These are phyloP conservation scores for Furcifer pardalis DNA, from an alignment of 2,797 vertebrate genomes.

Conservation along the genomic window DNA sequence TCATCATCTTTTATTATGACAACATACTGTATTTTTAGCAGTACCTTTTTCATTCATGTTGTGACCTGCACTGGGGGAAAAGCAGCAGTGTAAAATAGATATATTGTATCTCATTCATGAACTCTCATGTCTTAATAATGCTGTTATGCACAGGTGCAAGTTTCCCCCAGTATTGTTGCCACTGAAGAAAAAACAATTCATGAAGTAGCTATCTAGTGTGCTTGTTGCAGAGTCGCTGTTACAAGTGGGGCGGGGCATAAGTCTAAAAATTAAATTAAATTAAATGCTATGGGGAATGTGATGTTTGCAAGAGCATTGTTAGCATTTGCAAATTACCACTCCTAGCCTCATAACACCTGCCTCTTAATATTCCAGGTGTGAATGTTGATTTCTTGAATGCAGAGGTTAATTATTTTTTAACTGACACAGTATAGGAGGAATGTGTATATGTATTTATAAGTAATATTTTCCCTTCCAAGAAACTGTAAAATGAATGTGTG, in stretches of 20 bases:
- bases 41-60: too few species aligned
- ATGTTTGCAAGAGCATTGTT: not conserved
- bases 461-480: not conserved
- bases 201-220: not conserved
- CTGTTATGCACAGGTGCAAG: too few species aligned
- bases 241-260: too few species aligned
- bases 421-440: not conserved
- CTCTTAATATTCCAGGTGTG: not conserved
- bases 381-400: not conserved
- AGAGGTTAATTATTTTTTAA: not conserved
- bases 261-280: too few species aligned
- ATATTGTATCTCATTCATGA: too few species aligned
- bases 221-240: not conserved
- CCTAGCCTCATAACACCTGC: too few species aligned
- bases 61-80: too few species aligned
- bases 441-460: not conserved
- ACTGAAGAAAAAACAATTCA: not conserved
- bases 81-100: too few species aligned
- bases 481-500: constrained; percentile 8
- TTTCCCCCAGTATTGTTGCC: not conserved
- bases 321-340: not conserved
- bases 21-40: too few species aligned
- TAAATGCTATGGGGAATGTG: not conserved
- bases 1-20: too few species aligned
- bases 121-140: not conserved